phyloP scores from a whole-genome alignment of 2,797 vertebrate species.

The Falco concolor region DNA sequence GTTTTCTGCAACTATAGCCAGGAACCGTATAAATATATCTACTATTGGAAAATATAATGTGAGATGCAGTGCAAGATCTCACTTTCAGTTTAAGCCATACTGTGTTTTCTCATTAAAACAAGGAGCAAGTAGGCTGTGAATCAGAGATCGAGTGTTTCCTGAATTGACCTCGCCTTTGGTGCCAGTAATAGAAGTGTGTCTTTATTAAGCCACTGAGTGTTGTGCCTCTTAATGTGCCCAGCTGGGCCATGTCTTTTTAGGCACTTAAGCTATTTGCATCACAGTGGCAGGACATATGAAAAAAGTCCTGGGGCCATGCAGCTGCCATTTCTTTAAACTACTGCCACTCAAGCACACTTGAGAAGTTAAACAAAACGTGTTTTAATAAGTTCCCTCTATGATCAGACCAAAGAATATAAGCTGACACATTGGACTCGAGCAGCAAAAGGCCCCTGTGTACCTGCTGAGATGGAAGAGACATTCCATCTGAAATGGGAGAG shows the following conservation, averaged over 20 bases:
- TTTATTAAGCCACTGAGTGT: neutral
- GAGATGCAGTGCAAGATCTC: neutral
- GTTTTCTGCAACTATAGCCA: neutral
- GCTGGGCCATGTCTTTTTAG: neutral
- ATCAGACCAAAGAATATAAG: neutral
- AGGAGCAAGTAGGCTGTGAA: neutral
- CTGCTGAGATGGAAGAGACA: neutral
- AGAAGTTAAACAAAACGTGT: neutral
- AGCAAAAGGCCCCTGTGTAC: neutral
- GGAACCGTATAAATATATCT: neutral
- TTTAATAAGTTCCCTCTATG: neutral
- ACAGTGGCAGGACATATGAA: neutral
- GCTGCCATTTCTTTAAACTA: constrained; percentile 1
- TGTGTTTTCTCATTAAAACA: neutral
- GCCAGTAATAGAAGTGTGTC: neutral
- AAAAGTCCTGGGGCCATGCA: neutral
- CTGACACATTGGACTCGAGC: neutral
- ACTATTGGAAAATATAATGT: neutral
- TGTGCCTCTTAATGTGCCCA: neutral
- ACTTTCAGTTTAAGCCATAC: neutral
- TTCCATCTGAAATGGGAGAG: neutral
- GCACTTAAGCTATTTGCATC: neutral
- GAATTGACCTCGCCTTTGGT: constrained; percentile 14
- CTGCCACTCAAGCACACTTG: neutral
- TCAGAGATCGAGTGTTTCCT: neutral